These are phyloP conservation scores for Escarpia spicata DNA, from an alignment of 2,888 invertebrate species.

Conservation along the genomic window DNA sequence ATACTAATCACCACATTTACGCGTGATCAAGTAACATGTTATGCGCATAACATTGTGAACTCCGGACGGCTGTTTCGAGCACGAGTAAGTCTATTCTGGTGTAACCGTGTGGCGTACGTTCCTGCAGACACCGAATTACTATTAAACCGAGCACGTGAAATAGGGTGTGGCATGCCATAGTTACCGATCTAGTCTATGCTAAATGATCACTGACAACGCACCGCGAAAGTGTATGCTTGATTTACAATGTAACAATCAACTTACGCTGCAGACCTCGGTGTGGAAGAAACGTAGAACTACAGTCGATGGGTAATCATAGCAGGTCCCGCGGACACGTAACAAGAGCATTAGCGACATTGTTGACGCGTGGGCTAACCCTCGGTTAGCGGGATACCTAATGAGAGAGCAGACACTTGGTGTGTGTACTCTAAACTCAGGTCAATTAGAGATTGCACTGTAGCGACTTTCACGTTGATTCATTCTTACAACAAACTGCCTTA, in stretches of 20 bases:
- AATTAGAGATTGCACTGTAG: not conserved
- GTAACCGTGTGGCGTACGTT: not conserved
- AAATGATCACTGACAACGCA: not conserved
- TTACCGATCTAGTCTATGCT: not conserved
- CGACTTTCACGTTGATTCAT: conserved; percentile 6
- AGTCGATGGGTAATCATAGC: not conserved
- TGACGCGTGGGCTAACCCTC: not conserved
- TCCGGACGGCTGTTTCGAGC: not conserved
- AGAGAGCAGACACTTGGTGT: not conserved
- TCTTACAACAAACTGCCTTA: conserved; percentile 4
- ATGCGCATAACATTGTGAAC: not conserved
- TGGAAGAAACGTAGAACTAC: not conserved
- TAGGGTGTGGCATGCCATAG: not conserved
- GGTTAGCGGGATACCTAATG: not conserved
- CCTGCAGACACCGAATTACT: not conserved
- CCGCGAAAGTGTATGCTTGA: not conserved
- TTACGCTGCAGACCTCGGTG: not conserved
- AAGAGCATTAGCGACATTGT: not conserved
- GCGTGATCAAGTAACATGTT: not conserved
- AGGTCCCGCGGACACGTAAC: not conserved
- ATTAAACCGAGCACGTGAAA: not conserved
- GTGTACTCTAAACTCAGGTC: conserved; percentile 8
- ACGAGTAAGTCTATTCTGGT: not conserved
- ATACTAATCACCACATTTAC: not conserved
- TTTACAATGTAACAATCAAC: not conserved